Conservation (phyloP, 2,113 vertebrate species). For the Sigmodon hispidus region DNA sequence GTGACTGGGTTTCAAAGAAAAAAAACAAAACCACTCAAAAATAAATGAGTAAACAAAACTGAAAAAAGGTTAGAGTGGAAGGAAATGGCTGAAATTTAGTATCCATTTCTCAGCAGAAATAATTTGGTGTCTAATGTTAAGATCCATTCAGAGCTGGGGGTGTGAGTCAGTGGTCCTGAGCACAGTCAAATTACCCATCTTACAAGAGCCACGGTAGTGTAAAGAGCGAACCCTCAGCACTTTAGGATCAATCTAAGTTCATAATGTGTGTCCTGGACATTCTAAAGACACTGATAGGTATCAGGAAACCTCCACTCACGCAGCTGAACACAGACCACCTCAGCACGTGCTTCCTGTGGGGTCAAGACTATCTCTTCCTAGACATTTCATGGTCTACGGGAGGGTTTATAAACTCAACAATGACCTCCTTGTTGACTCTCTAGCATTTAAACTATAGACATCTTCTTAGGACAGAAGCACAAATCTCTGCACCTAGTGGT, state of each 20-base stretch:
- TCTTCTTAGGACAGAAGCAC: neutral
- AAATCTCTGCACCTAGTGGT: neutral
- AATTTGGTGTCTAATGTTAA: neutral
- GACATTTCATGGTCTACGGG: neutral
- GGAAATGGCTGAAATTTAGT: neutral
- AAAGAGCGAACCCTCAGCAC: neutral
- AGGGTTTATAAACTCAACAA: neutral
- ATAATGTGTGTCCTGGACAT: neutral
- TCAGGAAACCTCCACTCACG: neutral
- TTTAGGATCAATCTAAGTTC: neutral
- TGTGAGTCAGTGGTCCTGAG: neutral
- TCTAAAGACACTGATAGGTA: neutral
- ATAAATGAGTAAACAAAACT: neutral
- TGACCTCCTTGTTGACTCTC: neutral
- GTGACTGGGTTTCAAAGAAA: neutral
- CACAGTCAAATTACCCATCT: neutral
- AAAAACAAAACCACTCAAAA: neutral
- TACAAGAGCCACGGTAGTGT: neutral
- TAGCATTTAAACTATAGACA: neutral
- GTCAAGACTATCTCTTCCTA: neutral
- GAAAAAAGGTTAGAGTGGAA: slow-evolving; percentile 30
- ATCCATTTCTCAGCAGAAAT: slow-evolving; percentile 25
- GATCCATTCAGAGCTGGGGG: neutral
- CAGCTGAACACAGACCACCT: neutral
- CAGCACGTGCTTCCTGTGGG: neutral